A percentile compares a stretch with the other conserved stretches of the same genome.
Conservation (phyloP, 2,113 vertebrate species). For the Gila orcuttii region DNA sequence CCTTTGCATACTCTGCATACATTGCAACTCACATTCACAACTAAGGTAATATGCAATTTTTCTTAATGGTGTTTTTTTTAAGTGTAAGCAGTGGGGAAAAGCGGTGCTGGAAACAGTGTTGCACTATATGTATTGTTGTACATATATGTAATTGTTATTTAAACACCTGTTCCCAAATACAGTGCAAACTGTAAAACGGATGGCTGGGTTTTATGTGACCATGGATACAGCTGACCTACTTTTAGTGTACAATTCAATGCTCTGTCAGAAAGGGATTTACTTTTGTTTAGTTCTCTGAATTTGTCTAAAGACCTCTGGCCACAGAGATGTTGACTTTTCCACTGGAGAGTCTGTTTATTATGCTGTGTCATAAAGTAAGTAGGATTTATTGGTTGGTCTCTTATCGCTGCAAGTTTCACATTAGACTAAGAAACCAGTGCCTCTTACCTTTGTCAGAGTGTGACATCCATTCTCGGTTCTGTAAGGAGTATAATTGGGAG, state of each 20-base stretch:
- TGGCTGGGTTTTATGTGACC: conserved; percentile 17
- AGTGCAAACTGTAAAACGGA: not conserved
- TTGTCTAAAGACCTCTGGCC: conserved; percentile 16
- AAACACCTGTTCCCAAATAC: not conserved
- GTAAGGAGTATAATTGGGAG: conserved; percentile 25
- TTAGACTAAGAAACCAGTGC: not conserved
- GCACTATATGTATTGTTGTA: no score
- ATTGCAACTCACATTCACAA: no score
- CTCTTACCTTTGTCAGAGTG: conserved; percentile 71
- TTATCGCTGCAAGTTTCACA: conserved; percentile 37
- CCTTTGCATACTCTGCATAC: no score
- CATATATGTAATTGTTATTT: not conserved
- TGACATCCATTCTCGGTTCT: conserved; percentile 77
- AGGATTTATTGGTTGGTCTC: conserved; percentile 38
- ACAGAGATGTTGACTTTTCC: conserved; percentile 49
- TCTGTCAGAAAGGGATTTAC: not conserved
- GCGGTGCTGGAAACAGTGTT: no score
- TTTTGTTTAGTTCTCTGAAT: conserved; percentile 14
- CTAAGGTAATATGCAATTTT: no score
- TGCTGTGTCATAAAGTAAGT: conserved; percentile 31
- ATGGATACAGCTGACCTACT: conserved; percentile 14
- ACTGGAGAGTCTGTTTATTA: conserved; percentile 33
- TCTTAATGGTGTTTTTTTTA: no score
- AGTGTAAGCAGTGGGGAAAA: no score
- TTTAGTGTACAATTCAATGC: not conserved